Evolutionary conservation across 2,113 vertebrate genomes (phyloP).

Genomic region (Penelope pileata): DNA sequence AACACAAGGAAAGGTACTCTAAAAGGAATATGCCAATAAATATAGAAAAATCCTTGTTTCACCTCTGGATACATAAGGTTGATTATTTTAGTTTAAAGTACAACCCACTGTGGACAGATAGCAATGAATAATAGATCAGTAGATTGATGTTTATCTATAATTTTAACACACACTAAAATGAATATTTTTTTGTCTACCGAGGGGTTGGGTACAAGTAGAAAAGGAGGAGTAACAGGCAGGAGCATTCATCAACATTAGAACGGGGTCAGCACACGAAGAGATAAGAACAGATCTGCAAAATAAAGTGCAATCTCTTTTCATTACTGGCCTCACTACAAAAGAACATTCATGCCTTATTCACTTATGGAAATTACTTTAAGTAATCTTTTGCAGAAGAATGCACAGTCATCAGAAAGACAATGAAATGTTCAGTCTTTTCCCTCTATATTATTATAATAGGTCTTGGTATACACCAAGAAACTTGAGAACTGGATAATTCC

Average conservation of each 20-base stretch:
- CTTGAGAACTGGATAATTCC: neutral
- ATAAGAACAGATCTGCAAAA: neutral
- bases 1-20: neutral
- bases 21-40: neutral
- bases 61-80: neutral
- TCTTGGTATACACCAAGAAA: neutral
- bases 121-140: neutral
- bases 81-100: neutral
- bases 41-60: neutral
- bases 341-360: neutral
- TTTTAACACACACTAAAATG: neutral
- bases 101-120: neutral
- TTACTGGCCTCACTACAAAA: neutral
- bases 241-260: neutral
- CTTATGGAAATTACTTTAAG: neutral
- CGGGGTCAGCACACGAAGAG: neutral
- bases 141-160: neutral
- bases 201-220: neutral
- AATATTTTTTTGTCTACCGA: neutral
- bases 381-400: neutral
- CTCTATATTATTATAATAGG: neutral
- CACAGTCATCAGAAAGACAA: conserved; percentile 12
- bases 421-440: neutral
- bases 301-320: neutral
- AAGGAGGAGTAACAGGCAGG: neutral